phyloP scores from a whole-genome alignment of 2,113 vertebrate species.

The Macaca fascicularis region DNA sequence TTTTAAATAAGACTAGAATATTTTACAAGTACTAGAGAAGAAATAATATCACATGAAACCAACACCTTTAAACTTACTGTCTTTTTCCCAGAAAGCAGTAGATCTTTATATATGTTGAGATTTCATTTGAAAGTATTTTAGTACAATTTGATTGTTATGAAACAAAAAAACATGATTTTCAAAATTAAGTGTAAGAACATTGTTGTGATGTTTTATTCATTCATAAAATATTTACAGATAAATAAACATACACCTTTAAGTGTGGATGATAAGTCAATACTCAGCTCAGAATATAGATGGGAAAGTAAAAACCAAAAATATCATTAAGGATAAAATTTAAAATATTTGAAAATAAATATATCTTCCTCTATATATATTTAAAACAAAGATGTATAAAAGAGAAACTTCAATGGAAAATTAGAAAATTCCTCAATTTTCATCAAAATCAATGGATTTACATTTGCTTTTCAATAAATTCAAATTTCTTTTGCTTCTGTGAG shows the following conservation, averaged over 20 bases:
- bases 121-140: background rate
- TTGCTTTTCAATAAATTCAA: background rate
- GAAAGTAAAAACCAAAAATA: background rate
- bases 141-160: background rate
- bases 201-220: background rate
- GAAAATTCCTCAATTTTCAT: background rate
- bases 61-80: background rate
- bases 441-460: background rate
- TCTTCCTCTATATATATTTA: background rate
- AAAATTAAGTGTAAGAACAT: background rate
- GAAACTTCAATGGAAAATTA: background rate
- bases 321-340: background rate
- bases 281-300: background rate
- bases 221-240: constrained; percentile 12
- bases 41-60: background rate
- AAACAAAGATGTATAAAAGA: background rate
- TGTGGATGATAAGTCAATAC: background rate
- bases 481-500: background rate
- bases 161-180: background rate
- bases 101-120: background rate
- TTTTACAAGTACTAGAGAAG: background rate
- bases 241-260: background rate
- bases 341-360: background rate
- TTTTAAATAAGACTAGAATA: background rate
- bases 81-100: background rate